Conservation (phyloP, 2,797 vertebrate genomes). For the Podargus strigoides region DNA sequence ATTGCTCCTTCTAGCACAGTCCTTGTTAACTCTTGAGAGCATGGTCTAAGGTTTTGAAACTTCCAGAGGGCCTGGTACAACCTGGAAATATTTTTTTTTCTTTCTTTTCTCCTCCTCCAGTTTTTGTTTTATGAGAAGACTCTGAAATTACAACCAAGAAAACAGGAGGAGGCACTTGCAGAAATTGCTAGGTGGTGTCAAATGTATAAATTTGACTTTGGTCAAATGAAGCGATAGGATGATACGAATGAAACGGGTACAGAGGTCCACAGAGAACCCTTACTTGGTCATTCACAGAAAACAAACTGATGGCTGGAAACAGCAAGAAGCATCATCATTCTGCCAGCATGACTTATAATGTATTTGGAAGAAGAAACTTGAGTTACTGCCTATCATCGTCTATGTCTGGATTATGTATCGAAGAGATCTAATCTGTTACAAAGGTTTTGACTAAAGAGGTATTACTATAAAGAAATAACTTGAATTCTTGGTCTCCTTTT, state of each 20-base stretch:
- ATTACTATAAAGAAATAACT: not conserved
- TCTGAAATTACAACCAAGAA: not conserved
- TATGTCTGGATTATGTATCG: not conserved
- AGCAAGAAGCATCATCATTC: not conserved
- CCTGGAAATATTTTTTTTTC: not conserved
- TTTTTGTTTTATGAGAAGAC: not conserved
- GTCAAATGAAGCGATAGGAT: fast-evolving
- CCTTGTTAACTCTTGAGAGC: not conserved
- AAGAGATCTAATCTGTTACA: not conserved
- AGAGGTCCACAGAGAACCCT: not conserved
- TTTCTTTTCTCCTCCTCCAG: not conserved
- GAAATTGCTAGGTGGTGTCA: not conserved
- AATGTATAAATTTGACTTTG: not conserved
- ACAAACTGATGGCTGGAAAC: not conserved
- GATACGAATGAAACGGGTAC: not conserved
- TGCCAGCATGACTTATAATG: not conserved
- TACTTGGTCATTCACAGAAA: not conserved
- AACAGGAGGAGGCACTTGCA: not conserved
- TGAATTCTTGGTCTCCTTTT: not conserved
- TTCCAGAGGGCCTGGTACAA: not conserved
- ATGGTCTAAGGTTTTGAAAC: not conserved
- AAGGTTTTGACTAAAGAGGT: not conserved
- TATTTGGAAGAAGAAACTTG: not conserved
- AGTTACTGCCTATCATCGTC: not conserved
- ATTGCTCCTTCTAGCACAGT: not conserved